Evolutionary conservation across 2,888 invertebrate genomes (phyloP).

Genomic region (Meta bourneti): DNA sequence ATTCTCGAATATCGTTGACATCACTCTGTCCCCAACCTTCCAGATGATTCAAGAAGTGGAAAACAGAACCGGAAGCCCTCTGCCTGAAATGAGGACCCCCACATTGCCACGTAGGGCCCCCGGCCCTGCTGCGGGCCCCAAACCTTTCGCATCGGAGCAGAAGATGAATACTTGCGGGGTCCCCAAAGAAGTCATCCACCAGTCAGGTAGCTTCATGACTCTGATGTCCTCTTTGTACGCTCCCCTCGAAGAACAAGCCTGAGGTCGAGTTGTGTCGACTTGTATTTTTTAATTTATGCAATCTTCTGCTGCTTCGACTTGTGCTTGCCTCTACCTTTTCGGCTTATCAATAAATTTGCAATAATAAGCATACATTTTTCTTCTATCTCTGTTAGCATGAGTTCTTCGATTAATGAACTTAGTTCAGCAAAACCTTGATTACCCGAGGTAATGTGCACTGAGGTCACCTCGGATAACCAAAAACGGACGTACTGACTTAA

Average conservation of each 20-base stretch:
- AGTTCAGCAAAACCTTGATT: no score
- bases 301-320: conserved; percentile 20
- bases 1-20: conserved; percentile 77
- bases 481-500: no score
- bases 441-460: no score
- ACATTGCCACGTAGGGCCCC: conserved; percentile 67
- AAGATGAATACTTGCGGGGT: conserved; percentile 49
- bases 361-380: conserved; percentile 2
- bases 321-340: conserved; percentile 18
- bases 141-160: neutral
- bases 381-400: neutral
- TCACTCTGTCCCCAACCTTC: conserved; percentile 79
- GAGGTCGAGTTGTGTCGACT: neutral
- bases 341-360: conserved; percentile 43
- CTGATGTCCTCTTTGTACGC: conserved; percentile 67
- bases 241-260: conserved; percentile 10
- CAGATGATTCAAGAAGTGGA: conserved; percentile 78
- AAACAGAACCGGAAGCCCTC: conserved; percentile 65
- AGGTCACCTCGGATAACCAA: no score
- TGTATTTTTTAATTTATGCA: conserved; percentile 5
- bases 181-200: conserved; percentile 71
- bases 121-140: conserved; percentile 13
- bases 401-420: no score
- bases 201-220: conserved; percentile 75
- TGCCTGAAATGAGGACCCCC: conserved; percentile 68